phyloP scores from a whole-genome alignment of 2,888 invertebrate genomes.

The Torymus texanus region DNA sequence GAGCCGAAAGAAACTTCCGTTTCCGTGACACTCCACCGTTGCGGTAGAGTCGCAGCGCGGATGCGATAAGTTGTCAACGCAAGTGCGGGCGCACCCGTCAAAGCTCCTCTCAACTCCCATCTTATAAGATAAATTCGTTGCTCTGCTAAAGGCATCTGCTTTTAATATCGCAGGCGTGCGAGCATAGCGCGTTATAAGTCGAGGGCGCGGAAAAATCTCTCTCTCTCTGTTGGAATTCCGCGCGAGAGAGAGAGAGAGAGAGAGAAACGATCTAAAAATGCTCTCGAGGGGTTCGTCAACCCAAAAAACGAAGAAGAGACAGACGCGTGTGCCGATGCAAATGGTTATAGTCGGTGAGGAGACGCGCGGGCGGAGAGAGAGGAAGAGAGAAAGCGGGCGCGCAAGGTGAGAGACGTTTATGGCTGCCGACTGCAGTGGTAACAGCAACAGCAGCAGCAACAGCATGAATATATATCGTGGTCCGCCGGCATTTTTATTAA shows the following conservation, averaged over 20 bases:
- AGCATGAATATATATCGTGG: not conserved
- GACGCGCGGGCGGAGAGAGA: not conserved
- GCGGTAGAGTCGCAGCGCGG: not conserved
- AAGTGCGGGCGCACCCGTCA: not conserved
- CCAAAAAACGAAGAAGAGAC: slow-evolving; percentile 30
- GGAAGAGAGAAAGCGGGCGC: slow-evolving; percentile 21
- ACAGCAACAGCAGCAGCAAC: not conserved
- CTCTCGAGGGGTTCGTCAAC: slow-evolving; percentile 30
- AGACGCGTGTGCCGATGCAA: slow-evolving; percentile 17
- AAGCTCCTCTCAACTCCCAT: not conserved
- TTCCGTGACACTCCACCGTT: not conserved
- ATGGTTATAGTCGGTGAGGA: slow-evolving; percentile 8
- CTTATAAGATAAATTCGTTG: slow-evolving; percentile 37
- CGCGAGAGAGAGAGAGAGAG: not conserved
- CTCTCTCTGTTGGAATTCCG: not conserved
- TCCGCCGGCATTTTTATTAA: slow-evolving; percentile 30
- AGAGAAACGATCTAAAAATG: slow-evolving; percentile 44
- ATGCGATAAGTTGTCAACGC: slow-evolving; percentile 15
- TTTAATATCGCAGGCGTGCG: slow-evolving; percentile 1
- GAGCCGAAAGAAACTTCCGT: slow-evolving; percentile 8
- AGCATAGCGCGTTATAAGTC: slow-evolving; percentile 3
- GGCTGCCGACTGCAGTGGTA: slow-evolving; percentile 3
- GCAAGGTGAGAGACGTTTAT: slow-evolving; percentile 40
- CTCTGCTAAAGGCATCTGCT: slow-evolving; percentile 22
- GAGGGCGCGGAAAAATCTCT: not conserved